phyloP scores from a whole-genome alignment of 2,797 vertebrate species.

The Zenarchopterus dispar region DNA sequence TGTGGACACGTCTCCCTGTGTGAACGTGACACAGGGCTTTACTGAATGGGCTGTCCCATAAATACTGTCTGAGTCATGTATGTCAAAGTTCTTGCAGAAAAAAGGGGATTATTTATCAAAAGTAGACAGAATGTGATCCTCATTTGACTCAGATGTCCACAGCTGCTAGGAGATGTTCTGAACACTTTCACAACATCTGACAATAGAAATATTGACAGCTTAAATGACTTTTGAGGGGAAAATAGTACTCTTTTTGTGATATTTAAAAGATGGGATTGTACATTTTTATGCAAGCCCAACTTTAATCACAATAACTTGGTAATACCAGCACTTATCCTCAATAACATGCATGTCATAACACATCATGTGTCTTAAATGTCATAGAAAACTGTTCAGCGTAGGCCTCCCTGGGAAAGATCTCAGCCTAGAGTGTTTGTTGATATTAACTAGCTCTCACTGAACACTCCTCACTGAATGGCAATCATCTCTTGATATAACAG shows the following conservation, averaged over 20 bases:
- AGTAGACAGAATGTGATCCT: background rate
- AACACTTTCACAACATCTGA: no score
- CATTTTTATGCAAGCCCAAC: no score
- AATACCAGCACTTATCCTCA: no score
- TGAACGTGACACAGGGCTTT: conserved; percentile 6
- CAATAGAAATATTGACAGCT: no score
- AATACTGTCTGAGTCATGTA: background rate
- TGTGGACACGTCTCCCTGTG: conserved; percentile 13
- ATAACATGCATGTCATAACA: no score
- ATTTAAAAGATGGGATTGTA: no score
- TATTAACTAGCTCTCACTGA: conserved; percentile 44
- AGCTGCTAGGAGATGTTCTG: no score
- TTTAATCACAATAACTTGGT: no score
- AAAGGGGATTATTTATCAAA: background rate
- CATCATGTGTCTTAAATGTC: conserved; percentile 25
- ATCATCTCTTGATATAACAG: conserved; percentile 27
- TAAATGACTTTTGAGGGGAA: no score
- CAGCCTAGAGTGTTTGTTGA: conserved; percentile 18
- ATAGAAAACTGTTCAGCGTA: conserved; percentile 22
- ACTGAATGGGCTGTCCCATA: background rate
- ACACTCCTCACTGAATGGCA: conserved; percentile 39
- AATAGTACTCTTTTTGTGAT: no score
- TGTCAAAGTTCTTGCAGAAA: background rate
- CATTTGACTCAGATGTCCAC: no score
- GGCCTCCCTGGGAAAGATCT: conserved; percentile 38